A percentile compares a stretch with the other conserved stretches of the same genome.
phyloP scores from a whole-genome alignment of 2,113 vertebrate species.

The Copsychus sechellarum region DNA sequence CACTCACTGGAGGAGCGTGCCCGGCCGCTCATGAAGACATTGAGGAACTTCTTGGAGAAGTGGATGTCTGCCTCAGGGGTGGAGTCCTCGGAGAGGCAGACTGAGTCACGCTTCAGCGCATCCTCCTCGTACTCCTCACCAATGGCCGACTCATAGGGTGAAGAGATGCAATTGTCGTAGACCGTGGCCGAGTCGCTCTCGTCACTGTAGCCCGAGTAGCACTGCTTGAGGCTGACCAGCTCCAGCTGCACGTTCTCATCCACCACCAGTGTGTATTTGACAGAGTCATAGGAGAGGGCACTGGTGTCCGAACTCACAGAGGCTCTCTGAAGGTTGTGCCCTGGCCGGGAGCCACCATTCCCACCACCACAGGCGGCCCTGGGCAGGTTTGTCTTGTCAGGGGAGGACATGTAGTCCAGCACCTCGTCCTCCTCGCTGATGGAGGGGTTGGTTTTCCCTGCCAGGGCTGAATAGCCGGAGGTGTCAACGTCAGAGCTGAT shows the following conservation, averaged over 20 bases:
- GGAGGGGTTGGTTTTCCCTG: slow-evolving; percentile 86
- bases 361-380: slow-evolving; percentile 64
- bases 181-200: slow-evolving; percentile 95
- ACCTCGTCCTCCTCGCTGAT: slow-evolving; percentile 92
- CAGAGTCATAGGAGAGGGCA: slow-evolving; percentile 93
- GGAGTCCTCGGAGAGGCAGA: slow-evolving; percentile 89
- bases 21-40: slow-evolving; percentile 95
- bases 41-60: slow-evolving; percentile 98
- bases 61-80: slow-evolving; percentile 88
- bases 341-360: slow-evolving; percentile 47
- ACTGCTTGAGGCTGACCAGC: slow-evolving; percentile 91
- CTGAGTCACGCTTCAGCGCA: slow-evolving; percentile 78
- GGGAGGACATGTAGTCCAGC: slow-evolving; percentile 78
- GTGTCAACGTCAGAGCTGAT: slow-evolving; percentile 90
- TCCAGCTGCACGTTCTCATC: slow-evolving; percentile 94
- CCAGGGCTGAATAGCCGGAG: slow-evolving; percentile 80
- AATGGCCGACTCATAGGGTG: slow-evolving; percentile 90
- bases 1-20: slow-evolving; percentile 96
- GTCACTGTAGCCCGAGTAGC: slow-evolving; percentile 93
- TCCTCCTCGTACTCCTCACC: slow-evolving; percentile 94
- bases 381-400: slow-evolving; percentile 59
- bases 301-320: slow-evolving; percentile 92
- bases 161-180: slow-evolving; percentile 94
- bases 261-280: slow-evolving; percentile 97
- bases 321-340: slow-evolving; percentile 75